Evolutionary conservation across 2,797 vertebrate species (phyloP), one percentile per base, ranked within the genome.

Genomic region (Melanotaenia parkinsoni): DNA sequence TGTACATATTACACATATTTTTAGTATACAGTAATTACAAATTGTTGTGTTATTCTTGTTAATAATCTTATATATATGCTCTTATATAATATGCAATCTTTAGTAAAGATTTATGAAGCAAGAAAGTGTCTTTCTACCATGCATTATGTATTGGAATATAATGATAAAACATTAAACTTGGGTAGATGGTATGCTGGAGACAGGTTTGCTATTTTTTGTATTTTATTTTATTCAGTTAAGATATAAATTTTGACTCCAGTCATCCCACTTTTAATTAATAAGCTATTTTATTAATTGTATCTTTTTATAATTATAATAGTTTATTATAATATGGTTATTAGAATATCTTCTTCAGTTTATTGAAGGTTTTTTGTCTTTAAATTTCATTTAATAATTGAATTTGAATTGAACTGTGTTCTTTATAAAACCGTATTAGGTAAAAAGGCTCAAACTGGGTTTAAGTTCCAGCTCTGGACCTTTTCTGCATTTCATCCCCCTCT

Each of bases 151-250:
- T 37, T 22, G 24, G 18, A 35, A 20, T 51, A 26, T 65, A 32
- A 65, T 22, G 0, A 38, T 28, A 65, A 28, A 65, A 53, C 10
- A 26, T 53, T 24, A 13, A 10, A 53, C 9, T 53, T 53, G 3
- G 22, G n/a, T 24, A 24, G 53, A 28, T 56, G 1, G 26, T 57
- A 10, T 43, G 14, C 14, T 16, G 14, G 3, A 43, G 40, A 43
- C 3, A 43, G 40, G 40, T 16, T 43, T 43, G 14, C 40, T 4
- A 16, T 5, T 16, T 43, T 14, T 33, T 5, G 18, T 5, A 22
- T 28, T 70, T 59, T 77, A 54, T 24, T 38, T 30, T 24, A 54
- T 56, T 56, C 16, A 9, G 1, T 26, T 47, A n/a, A n/a, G 45
- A 10, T n/a, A 50, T n/a, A 3, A n/a, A 50, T 50, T 50, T 50